A percentile compares a stretch with the other conserved stretches of the same genome.
Conservation (phyloP, 1,140 invertebrate genomes). For the Drosophila varians region DNA sequence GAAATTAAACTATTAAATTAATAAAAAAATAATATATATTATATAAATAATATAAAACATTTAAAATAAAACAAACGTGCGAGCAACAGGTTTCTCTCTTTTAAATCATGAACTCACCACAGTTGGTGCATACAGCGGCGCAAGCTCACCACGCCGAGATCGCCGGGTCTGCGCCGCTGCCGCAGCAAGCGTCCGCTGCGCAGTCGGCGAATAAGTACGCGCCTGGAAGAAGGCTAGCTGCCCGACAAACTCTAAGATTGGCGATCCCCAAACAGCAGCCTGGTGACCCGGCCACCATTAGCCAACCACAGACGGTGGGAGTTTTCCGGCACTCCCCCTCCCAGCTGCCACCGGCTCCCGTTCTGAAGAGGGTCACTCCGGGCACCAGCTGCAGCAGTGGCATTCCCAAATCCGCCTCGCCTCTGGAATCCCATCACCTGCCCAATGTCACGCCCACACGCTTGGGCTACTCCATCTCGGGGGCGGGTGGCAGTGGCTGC, state of each 20-base stretch:
- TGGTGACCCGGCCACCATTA: slow-evolving; percentile 40
- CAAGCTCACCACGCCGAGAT: slow-evolving; percentile 49
- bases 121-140: slow-evolving; percentile 45
- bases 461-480: slow-evolving; percentile 13
- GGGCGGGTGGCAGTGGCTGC: slow-evolving; percentile 21
- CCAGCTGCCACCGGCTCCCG: slow-evolving; percentile 74
- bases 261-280: slow-evolving; percentile 78
- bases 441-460: slow-evolving; percentile 61
- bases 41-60: not conserved
- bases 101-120: slow-evolving; percentile 64
- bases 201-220: slow-evolving; percentile 67
- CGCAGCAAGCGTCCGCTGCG: slow-evolving; percentile 4
- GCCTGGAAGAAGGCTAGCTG: slow-evolving; percentile 82
- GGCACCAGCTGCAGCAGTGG: slow-evolving; percentile 19
- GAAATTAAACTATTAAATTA: not conserved
- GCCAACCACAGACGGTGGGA: slow-evolving; percentile 24
- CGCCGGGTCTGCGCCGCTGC: slow-evolving; percentile 4
- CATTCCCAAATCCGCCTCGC: slow-evolving; percentile 74
- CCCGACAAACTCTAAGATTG: slow-evolving; percentile 72
- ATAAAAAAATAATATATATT: not conserved
- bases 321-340: slow-evolving; percentile 72
- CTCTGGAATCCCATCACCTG: slow-evolving; percentile 73
- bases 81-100: not conserved
- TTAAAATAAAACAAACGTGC: not conserved
- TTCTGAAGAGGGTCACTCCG: slow-evolving; percentile 53